Evolutionary conservation across 2,113 vertebrate species (phyloP), one percentile per base, ranked within the genome.

Genomic region (Prunella himalayana): DNA sequence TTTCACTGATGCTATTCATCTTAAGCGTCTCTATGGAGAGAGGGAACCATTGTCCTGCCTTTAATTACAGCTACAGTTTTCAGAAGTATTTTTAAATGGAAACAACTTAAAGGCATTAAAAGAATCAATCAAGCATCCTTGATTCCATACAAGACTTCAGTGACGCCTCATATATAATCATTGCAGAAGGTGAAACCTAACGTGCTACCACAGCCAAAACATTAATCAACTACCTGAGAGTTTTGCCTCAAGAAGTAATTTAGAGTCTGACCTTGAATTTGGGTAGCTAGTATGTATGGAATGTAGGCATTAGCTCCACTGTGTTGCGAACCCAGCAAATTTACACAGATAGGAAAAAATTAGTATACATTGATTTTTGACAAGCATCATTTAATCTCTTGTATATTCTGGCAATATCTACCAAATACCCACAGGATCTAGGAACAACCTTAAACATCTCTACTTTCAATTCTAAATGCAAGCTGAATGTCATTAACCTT

Each of bases 331-430:
- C 39, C 24, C 42, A 82, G 49, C 4, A 83, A 87, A 69, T 91
- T 69, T 91, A 18, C 77, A 76, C 61, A 80, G 78, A 73, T 61
- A 92, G 70, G 53, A 87, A 94, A 92, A 94, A 94, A 88, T 45
- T 75, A 87, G 23, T 85, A 87, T 85, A 95, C n/a, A 64, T 41
- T 89, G 84, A 84, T 91, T 82, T 92, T 82, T 92, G 66, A 90
- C 91, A 95, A 90, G 87, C 66, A 95, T 95, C 53, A 80, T 90
- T 95, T 94, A 92, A 92, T 95, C 79, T 85, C 50, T 56, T 94
- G 81, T 79, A 72, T 93, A 91, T 89, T 93, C 93, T 94, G 89
- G 86, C 64, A 92, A 31, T 88, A 79, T 37, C 61, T 89, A 66
- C 61, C 54, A 57, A 79, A 90, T 73, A 95, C 63, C 87, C 82